phyloP scores from a whole-genome alignment of 2,113 vertebrate genomes.

The Coracopsis vasa region DNA sequence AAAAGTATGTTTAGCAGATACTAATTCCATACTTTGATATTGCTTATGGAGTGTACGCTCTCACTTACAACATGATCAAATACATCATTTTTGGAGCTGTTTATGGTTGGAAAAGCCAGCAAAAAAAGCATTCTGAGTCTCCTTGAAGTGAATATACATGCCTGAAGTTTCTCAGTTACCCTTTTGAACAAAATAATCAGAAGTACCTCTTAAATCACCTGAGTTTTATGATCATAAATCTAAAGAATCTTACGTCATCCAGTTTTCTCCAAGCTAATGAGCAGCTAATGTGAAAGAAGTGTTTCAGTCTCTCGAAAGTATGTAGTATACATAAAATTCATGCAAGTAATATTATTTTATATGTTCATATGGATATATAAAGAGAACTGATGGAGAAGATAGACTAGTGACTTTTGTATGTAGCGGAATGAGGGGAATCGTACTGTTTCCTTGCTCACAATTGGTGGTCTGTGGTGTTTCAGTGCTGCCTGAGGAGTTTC shows the following conservation, averaged over 20 bases:
- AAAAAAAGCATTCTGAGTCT: background rate
- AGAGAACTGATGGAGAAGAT: background rate
- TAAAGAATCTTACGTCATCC: background rate
- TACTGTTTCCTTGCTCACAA: background rate
- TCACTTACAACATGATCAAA: background rate
- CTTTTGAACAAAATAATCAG: background rate
- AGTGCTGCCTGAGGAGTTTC: background rate
- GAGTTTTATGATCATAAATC: background rate
- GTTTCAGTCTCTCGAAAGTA: background rate
- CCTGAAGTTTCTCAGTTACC: background rate
- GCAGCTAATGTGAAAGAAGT: background rate
- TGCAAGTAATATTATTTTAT: background rate
- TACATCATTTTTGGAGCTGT: background rate
- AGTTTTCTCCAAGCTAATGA: background rate
- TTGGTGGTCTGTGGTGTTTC: background rate
- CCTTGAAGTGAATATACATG: background rate
- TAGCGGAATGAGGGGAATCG: background rate
- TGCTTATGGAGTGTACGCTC: fast-evolving
- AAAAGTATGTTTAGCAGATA: background rate
- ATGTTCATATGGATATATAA: background rate
- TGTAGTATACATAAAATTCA: background rate
- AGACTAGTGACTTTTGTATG: background rate
- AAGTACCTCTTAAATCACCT: background rate
- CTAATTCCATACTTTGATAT: background rate
- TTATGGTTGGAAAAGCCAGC: background rate